Base-by-base conservation (phyloP, 2,113 vertebrate genomes). In the Pampusana beccarii region DNA sequence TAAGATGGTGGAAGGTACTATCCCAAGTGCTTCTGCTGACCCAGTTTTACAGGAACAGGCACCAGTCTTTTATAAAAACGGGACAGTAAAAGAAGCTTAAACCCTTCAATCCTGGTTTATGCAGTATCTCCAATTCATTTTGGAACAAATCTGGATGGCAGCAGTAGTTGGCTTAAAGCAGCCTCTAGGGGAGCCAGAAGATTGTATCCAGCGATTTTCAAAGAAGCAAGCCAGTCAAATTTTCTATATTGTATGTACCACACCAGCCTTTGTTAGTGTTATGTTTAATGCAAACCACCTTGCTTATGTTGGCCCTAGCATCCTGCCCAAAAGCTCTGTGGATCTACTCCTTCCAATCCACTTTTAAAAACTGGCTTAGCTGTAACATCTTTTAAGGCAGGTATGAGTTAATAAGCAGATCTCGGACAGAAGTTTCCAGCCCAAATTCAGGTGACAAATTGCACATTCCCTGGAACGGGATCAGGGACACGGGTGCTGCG, bases 101-200 rank as follows among this genome's bases (percentile, higher is more conserved):
- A 83, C 26, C 42, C 48, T 86, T 90, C 29, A 0, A 31, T 86
- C 56, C 34, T 44, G 28, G 50, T 81, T 83, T 92, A 85, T 20
- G 10, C 74, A 50, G 20, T 42, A 58, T 34, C 29, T 86, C 54
- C 67, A 88, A 4, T 20, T 53, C 33, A 40, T 53, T 93, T 80
- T 50, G 89, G 51, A 78, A 84, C 57, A 67, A 80, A 81, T 40
- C 33, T 38, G 58, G 56, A 38, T 28, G 83, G 65, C 56, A 80
- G 48, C 57, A 78, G 57, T 13, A 83, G 54, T 3, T 86, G 81
- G 44, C 77, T 75, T 65, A 78, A 89, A 92, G 69, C 89, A 89
- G 89, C 94, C 93, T 93, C 91, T 96, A 87, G 93, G 89, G 93
- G 86, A 95, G 89, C 93, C 77, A 87, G 61, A 92, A 93, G 93